Base-by-base conservation (phyloP, 2,113 vertebrate genomes). In the Cyanoderma ruficeps region DNA sequence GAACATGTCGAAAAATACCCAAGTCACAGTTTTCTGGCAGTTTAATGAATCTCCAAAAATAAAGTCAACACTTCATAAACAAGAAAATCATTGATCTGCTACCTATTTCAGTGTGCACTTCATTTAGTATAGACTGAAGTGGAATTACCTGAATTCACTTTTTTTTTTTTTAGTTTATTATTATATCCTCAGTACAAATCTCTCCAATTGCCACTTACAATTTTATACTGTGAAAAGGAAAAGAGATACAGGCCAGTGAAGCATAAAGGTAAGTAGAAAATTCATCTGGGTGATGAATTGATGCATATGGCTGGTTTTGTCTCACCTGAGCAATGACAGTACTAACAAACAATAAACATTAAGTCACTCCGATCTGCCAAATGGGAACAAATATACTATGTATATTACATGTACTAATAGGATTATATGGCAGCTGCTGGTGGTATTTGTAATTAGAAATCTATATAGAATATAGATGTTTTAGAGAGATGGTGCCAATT, bases 401-500 rank as follows among this genome's bases (percentile, higher is more conserved):
- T 98, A 98, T 98, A 98, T 98, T 98, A 98, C 95, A 95, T 98
- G 98, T 98, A 97, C 93, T 98, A 98, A 97, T 98, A 98, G 97
- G 97, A 98, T 97, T 98, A 97, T 97, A 98, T 98, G 98, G 98
- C 98, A 98, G 98, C 98, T 98, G 98, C 97, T 98, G 98, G 97
- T 98, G 97, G 95, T 98, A 96, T 97, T 97, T 97, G 98, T 98
- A 97, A 98, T 98, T 98, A 98, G 97, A 98, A 97, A 97, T 98
- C 98, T 98, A 98, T 98, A 98, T 98, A 98, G 98, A 97, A 97
- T 98, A 98, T 98, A 98, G 98, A 98, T 97, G 97, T 98, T 98
- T 98, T 98, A 98, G 98, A 98, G 89, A 98, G 97, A 98, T 11
- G 98, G 99, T 99, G 98, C 98, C 98, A 99, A 98, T 96, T 97